Conservation (phyloP, 2,797 vertebrate genomes). For the Dipus sagitta region DNA sequence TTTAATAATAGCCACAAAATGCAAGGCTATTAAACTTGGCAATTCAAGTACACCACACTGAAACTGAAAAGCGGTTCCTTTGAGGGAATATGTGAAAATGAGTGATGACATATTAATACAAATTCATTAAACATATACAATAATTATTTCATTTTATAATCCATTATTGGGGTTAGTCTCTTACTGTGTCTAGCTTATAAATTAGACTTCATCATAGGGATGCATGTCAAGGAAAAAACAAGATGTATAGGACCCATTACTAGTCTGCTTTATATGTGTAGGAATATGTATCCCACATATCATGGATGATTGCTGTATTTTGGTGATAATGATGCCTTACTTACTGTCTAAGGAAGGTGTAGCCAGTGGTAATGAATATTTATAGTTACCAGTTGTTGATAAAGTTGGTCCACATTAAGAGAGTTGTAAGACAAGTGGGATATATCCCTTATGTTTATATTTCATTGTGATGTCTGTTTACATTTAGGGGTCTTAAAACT, state of each 20-base stretch:
- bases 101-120: neutral
- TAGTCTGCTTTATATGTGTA: neutral
- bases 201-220: neutral
- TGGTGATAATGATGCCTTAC: neutral
- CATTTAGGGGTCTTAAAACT: neutral
- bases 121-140: neutral
- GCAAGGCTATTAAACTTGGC: neutral
- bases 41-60: neutral
- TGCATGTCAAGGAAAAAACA: neutral
- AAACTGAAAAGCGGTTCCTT: neutral
- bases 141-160: neutral
- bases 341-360: neutral
- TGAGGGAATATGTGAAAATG: neutral
- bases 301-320: neutral
- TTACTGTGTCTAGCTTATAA: neutral
- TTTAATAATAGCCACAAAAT: neutral
- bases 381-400: neutral
- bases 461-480: conserved; percentile 24
- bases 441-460: neutral
- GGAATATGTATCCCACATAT: neutral
- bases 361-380: neutral
- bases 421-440: neutral
- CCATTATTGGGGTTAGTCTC: neutral
- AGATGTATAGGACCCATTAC: neutral
- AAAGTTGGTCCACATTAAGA: neutral